Base-by-base conservation (phyloP, 2,888 invertebrate species). In the Amiota communis region DNA sequence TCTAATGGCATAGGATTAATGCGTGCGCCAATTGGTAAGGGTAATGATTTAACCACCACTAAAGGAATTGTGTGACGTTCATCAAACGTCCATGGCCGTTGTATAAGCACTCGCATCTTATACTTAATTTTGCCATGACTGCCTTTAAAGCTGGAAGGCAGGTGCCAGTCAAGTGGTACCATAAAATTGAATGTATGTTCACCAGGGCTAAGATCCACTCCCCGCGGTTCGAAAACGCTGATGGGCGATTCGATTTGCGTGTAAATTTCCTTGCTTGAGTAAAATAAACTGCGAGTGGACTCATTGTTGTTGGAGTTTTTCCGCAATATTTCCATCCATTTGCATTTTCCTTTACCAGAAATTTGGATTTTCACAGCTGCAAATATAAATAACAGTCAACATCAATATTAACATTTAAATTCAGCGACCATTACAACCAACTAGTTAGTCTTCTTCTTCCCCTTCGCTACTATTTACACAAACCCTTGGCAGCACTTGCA, bases 11-110 rank as follows among this genome's bases (percentile, higher is more conserved):
- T 83, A 13, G 87, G 85, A 80, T 88, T 85, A 20, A 74, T 71
- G 68, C 83, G 80, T 74, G 76, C 83, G 48, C 76, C 76, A 3
- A 77, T 74, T 20, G 86, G 86, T 73, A 88, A 74, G 8, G 88
- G 79, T 79, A 87, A 85, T 17, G 84, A 81, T 75, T 88, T 88
- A 11, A 89, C 83, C 72, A 90, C 81, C 6, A 86, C 88, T 72
- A 90, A 80, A 2, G 88, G 87, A 70, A 90, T 87, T 12, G 82
- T 84, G 74, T 89, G 88, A 46, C 87, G 88, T 71, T 89, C 89
- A 69, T 89, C 88, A 61, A 90, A 89, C 10, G 87, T 87, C 89
- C 89, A 90, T 20, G 90, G 87, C n/a, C 87, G 83, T 77, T 90
- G 90, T 36, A 90, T 88, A 11, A 88, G 81, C 57, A 90, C 79